Evolutionary conservation across 1,140 invertebrate species (phyloP), one percentile per base, ranked within the genome.

Genomic region (Drosophila suzukii): DNA sequence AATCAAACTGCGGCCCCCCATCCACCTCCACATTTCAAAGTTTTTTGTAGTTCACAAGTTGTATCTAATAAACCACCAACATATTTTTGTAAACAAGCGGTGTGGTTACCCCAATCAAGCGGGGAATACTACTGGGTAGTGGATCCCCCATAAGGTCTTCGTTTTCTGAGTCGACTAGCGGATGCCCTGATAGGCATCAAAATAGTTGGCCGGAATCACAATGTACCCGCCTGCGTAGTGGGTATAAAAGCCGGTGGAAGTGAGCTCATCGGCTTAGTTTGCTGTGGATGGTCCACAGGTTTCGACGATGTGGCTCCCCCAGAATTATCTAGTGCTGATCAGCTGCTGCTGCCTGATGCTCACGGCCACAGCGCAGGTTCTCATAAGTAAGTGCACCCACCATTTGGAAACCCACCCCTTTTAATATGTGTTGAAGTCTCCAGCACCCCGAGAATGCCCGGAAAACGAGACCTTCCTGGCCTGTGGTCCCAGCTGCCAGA

Each of bases 401-500:
- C 13, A 3, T 13, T 20, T 6, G 10, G 10, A 15, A 32, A 34
- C 12, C n/a, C 1, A 6, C 17, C 6, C 11, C 7, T 5, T 0
- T 24, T 2, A 24, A 49, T 13, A 8, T 32, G 27, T 30, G 20
- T 34, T 6, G 6, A 8, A 3, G 12, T 11, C n/a, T 8, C 8
- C 27, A 83, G 89, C 58, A 3, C 78, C 75, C 2, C 72, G 81
- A 3, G 17, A 51, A 1, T 91, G 90, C 6, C 61, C 75, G 1
- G 7, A 7, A 0, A 68, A 91, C 53, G 78, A 94, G 70, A 92
- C 93, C 51, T 92, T 86, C 55, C 93, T 85, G 47, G 59, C 81
- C 0, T 94, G 94, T 56, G 94, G 94, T 6, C 80, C 91, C 56
- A 92, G 89, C n/a, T 94, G 94, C 75, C 93, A 94, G 66, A 94